Base-by-base conservation (phyloP, 1,140 invertebrate species). In the Micrasema minimum region DNA sequence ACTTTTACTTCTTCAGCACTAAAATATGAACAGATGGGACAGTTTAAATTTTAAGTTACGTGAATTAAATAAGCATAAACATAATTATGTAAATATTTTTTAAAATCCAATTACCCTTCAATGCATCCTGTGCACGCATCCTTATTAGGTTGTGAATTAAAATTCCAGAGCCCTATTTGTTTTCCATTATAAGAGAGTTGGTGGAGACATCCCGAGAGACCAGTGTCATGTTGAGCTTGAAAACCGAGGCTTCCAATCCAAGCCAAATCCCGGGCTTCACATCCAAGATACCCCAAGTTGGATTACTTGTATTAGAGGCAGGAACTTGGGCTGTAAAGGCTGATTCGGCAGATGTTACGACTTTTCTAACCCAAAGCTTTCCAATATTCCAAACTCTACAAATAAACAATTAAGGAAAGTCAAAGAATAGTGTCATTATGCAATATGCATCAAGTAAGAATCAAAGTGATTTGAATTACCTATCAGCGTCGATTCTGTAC, bases 121-220 rank as follows among this genome's bases (percentile, higher is more conserved):
- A 88, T 88, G 74, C 93, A 94, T 12, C 90, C 91, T 48, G 84
- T 85, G 77, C 96, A 98, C 6, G 88, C 88, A 0, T 80, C 77
- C 1, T 67, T 85, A 85, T 72, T 78, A 80, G 67, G 89, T 87
- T 84, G 82, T 4, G 77, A 72, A 4, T 76, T 53, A 78, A 96
- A 98, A 81, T 97, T 94, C 93, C 94, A 98, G 0, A 98, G 83
- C 0, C 96, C 96, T 48, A 98, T 82, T 0, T 87, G 89, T 31
- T 89, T 87, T 4, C 90, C 91, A 80, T 97, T 93, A 0, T 95
- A 82, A 69, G 86, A 86, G 0, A 96, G 82, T 71, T 93, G 88
- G 79, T 95, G 85, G 5, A 97, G 84, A 66, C 95, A 96, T 0
- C 92, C 94, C 18, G 88, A 85, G 4, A 92, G 79, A 1, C 88